Evolutionary conservation across 2,113 vertebrate genomes (phyloP).

Genomic region (Chloebia gouldiae): DNA sequence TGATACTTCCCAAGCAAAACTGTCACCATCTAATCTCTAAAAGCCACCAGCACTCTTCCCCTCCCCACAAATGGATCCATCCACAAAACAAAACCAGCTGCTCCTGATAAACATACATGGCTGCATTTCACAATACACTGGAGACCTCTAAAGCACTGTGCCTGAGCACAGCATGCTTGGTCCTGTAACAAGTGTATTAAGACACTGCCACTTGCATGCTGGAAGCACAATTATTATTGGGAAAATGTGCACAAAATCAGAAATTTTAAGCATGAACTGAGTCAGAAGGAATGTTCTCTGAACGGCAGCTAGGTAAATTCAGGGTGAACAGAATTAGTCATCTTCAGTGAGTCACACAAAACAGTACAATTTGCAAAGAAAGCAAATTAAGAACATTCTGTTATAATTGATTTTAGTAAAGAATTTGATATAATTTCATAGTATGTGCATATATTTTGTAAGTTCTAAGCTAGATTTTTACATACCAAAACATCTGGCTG

Average conservation of each 20-base stretch:
- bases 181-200: neutral
- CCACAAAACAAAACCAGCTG: conserved; percentile 48
- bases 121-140: neutral
- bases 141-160: neutral
- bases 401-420: neutral
- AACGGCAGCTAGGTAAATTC: neutral
- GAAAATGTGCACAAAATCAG: neutral
- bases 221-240: neutral
- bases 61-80: neutral
- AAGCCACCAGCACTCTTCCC: neutral
- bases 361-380: neutral
- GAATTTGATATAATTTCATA: neutral
- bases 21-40: conserved; percentile 41
- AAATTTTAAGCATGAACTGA: neutral
- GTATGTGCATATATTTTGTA: neutral
- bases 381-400: neutral
- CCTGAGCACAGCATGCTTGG: neutral
- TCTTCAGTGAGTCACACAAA: neutral
- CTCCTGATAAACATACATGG: conserved; percentile 30
- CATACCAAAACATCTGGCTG: neutral
- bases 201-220: neutral
- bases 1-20: neutral
- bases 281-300: neutral
- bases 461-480: neutral
- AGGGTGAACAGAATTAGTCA: neutral